Base-by-base conservation (phyloP, 2,888 invertebrate genomes). In the Plagodis dolabraria region DNA sequence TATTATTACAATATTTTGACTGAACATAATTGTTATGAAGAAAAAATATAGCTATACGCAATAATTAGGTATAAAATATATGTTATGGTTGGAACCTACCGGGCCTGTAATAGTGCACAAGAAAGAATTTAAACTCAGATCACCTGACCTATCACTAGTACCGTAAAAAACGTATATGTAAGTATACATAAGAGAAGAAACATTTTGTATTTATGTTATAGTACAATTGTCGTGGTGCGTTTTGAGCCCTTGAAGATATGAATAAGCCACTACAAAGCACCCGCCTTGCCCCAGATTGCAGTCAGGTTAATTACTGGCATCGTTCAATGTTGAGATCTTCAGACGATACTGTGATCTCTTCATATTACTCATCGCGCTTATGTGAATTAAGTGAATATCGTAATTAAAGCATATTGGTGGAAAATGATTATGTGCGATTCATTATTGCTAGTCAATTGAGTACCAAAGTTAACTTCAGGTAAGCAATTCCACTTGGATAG, bases 291-390 rank as follows among this genome's bases (percentile, higher is more conserved):
- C 82, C 74, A 77, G 71, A 76, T 76, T 65, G 61, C 67, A 73
- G 70, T 55, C 72, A 66, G 69, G 75, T 76, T 82, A 82, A 85
- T 84, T 77, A 78, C 77, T 64, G 64, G 73, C 70, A 84, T 83
- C 80, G 76, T 65, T 82, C 83, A 83, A 76, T 75, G 78, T 68
- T 76, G 75, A 84, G 80, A 84, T 85, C 81, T 84, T 79, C 81
- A 79, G 79, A 74, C 64, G 79, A 82, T 80, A 76, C 67, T 68
- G 61, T 65, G 62, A 73, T 69, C 71, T 70, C 77, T 77, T 71
- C 73, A 78, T 75, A 78, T 76, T 74, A 74, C 74, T 71, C 70
- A 70, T 72, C 70, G 65, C 53, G 33, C 22, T 35, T 62, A 63
- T 49, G 62, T 58, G 67, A 60, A 69, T 75, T 76, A 76, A 79